Percentiles rank a stretch among this genome's conserved stretches.
These are phyloP conservation scores for Schizopygopsis pylzovi DNA, from an alignment of 2,797 vertebrate species.

Conservation along the genomic window DNA sequence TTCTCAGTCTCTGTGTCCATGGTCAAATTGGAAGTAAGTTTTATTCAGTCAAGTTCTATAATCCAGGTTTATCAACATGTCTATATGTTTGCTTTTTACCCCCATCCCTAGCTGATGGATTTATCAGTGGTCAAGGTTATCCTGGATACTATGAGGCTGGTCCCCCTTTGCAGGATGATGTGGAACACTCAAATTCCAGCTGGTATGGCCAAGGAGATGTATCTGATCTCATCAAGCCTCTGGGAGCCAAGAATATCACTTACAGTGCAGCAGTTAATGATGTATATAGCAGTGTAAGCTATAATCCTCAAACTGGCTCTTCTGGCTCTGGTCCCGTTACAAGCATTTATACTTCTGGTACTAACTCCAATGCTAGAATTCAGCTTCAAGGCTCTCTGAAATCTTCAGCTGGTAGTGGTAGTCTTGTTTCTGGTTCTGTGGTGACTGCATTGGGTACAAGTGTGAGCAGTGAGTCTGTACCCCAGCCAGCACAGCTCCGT, in stretches of 20 bases:
- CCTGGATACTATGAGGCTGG: background rate
- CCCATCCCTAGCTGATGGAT: too few relatives aligned
- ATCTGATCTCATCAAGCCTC: too few relatives aligned
- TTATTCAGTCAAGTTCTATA: background rate
- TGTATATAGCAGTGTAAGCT: background rate
- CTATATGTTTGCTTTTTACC: too few relatives aligned
- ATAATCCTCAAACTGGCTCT: background rate
- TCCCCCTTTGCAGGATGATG: background rate
- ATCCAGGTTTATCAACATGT: background rate
- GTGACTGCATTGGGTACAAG: background rate
- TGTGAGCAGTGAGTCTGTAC: background rate
- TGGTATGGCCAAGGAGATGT: background rate
- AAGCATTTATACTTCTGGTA: background rate
- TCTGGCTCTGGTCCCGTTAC: background rate
- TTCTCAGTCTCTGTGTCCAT: background rate
- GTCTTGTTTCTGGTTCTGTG: background rate
- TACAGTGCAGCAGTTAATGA: background rate
- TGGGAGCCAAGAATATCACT: background rate
- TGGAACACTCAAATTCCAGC: background rate
- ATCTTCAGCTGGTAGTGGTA: background rate
- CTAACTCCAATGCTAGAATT: background rate
- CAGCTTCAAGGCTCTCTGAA: background rate
- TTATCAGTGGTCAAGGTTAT: background rate
- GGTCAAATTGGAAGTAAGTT: background rate
- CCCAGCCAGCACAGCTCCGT: background rate